Conservation (phyloP, 2,888 invertebrate genomes). For the Drosophila maculinotata region DNA sequence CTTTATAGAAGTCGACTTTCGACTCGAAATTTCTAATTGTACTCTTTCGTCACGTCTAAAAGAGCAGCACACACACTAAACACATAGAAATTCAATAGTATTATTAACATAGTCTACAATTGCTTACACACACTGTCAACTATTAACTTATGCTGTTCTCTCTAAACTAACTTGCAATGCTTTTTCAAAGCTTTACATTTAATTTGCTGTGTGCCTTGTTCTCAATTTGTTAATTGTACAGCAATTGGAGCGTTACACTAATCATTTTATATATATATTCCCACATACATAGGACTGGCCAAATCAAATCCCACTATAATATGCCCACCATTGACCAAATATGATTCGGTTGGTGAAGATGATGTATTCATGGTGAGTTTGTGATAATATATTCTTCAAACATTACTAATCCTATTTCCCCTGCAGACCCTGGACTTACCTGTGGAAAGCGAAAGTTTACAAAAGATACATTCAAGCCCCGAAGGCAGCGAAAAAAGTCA, state of each 20-base stretch:
- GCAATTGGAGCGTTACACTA: no score
- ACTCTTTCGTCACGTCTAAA: background rate
- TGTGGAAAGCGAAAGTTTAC: constrained; percentile 89
- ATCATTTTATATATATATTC: background rate
- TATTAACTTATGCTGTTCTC: constrained; percentile 30
- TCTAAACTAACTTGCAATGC: constrained; percentile 28
- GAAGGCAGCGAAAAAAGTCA: constrained; percentile 86
- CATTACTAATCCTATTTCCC: constrained; percentile 16
- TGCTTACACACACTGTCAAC: constrained; percentile 32
- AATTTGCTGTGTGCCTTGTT: constrained; percentile 68
- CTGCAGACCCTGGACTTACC: constrained; percentile 94
- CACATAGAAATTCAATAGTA: constrained; percentile 6
- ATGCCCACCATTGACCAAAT: constrained; percentile 85
- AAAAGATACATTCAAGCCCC: constrained; percentile 89
- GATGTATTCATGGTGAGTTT: constrained; percentile 96
- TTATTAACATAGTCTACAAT: constrained; percentile 22
- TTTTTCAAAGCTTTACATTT: constrained; percentile 42
- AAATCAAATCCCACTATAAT: constrained; percentile 89
- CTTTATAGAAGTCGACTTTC: no score
- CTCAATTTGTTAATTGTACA: background rate
- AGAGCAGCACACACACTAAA: constrained; percentile 22
- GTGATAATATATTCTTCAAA: background rate
- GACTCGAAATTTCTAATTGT: no score
- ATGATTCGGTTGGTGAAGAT: constrained; percentile 93
- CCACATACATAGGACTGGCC: constrained; percentile 88